Percentiles rank a stretch among this genome's conserved stretches.
phyloP scores from a whole-genome alignment of 1,140 invertebrate species.

The Araneus ventricosus region DNA sequence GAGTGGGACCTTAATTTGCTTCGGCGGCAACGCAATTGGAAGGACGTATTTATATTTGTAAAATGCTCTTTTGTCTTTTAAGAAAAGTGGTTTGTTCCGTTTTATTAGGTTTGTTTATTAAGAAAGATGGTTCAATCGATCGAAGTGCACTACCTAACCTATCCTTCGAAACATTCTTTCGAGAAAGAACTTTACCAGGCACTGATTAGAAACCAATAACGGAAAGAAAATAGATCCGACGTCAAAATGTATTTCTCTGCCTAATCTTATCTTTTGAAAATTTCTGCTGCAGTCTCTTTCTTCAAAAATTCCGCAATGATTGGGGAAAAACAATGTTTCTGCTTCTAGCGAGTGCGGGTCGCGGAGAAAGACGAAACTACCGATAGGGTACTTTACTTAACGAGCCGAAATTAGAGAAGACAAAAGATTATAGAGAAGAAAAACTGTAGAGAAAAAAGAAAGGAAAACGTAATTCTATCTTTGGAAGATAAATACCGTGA shows the following conservation, averaged over 20 bases:
- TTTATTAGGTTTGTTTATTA: slow-evolving; percentile 20
- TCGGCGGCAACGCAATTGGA: background rate
- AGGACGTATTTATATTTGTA: background rate
- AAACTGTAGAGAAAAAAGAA: background rate
- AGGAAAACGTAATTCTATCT: slow-evolving; percentile 64
- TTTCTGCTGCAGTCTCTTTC: background rate
- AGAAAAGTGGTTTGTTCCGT: slow-evolving; percentile 14
- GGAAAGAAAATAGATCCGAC: background rate
- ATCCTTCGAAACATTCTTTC: background rate
- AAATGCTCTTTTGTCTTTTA: slow-evolving; percentile 14
- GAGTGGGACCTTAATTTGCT: background rate
- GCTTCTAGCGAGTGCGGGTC: no score
- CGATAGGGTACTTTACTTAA: slow-evolving; percentile 68
- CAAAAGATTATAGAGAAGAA: slow-evolving; percentile 52
- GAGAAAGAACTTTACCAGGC: background rate
- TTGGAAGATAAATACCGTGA: slow-evolving; percentile 66
- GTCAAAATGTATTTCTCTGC: background rate
- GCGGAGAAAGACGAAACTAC: slow-evolving; percentile 29
- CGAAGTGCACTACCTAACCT: background rate
- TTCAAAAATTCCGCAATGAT: background rate
- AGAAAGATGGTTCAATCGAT: slow-evolving; percentile 7
- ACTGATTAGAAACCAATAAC: slow-evolving; percentile 49
- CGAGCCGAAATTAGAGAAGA: slow-evolving; percentile 68
- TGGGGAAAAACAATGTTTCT: slow-evolving; percentile 11
- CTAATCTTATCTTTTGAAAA: background rate